Evolutionary conservation across 2,113 vertebrate genomes (phyloP).

Genomic region (Rallus limicola): DNA sequence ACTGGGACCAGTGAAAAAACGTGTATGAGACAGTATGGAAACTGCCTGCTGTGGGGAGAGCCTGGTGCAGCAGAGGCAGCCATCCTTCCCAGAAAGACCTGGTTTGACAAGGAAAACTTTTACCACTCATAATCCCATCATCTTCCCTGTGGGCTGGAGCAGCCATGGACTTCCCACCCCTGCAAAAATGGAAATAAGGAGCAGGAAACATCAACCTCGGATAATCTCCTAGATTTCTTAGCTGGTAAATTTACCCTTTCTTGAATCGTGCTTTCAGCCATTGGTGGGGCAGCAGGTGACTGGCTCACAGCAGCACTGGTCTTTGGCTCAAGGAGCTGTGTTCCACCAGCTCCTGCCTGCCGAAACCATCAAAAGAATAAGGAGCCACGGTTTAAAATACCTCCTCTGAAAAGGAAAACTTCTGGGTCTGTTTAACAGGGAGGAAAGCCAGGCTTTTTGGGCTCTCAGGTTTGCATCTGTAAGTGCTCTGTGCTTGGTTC

Average conservation of each 20-base stretch:
- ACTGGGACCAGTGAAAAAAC: not conserved
- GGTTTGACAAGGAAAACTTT: not conserved
- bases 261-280: rapidly evolving
- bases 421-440: not conserved
- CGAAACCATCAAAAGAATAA: not conserved
- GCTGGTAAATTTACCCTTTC: not conserved
- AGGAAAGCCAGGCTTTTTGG: not conserved
- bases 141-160: not conserved
- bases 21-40: not conserved
- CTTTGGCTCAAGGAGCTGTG: not conserved
- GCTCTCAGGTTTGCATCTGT: not conserved
- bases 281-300: rapidly evolving
- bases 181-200: not conserved
- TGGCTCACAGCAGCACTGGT: rapidly evolving
- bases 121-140: not conserved
- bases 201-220: not conserved
- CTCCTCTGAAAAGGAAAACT: not conserved
- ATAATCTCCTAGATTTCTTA: not conserved
- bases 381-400: not conserved
- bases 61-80: rapidly evolving
- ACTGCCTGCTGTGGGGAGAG: not conserved
- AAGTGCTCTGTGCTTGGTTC: not conserved
- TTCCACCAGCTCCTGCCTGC: not conserved
- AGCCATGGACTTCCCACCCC: not conserved
- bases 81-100: not conserved